Base-by-base conservation (phyloP, 2,113 vertebrate species). In the Neotragus moschatus region DNA sequence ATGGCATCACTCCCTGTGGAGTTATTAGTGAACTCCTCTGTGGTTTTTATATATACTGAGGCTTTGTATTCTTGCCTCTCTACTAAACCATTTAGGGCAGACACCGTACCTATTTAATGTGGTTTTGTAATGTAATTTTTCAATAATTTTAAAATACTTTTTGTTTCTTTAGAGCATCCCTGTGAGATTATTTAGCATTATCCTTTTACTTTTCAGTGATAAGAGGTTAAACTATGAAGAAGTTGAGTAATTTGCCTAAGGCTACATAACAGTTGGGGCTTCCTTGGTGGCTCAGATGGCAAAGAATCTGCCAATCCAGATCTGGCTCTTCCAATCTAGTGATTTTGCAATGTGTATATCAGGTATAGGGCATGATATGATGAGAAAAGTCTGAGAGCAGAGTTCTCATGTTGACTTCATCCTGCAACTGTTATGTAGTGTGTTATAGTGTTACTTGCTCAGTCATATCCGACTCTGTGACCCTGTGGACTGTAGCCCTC, bases 31-130 rank as follows among this genome's bases (percentile, higher is more conserved):
- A 95, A 56, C 36, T 90, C 21, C 6, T 26, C 33, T 60, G 39
- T 90, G n/a, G 49, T 49, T 94, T 86, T 73, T 94, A 51, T 82
- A 77, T 93, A 88, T 93, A 93, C 49, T 55, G 23, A 17, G 45
- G 43, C 53, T 94, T 82, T 97, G 60, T 88, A 85, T 88, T 95
- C 77, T 88, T 96, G 53, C 66, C 19, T 93, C 14, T 94, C 53
- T 92, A 66, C 51, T 96, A 88, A 88, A 58, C 13, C 39, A 94
- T 19, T 86, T 91, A 84, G 60, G 39, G 60, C 89, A 91, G 55
- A n/a, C 25, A 89, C 13, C 51, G 9, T 26, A 88, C 15, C 33
- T 79, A 66, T 86, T 98, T 95, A 61, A 56, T 96, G 79, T 91
- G 36, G 12, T 28, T 45, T 95, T 97, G 61, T 60, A 82, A 63